Percentiles rank a stretch among this genome's conserved stretches.
Conservation (phyloP, 2,888 invertebrate species). For the Vandiemenella viatica region DNA sequence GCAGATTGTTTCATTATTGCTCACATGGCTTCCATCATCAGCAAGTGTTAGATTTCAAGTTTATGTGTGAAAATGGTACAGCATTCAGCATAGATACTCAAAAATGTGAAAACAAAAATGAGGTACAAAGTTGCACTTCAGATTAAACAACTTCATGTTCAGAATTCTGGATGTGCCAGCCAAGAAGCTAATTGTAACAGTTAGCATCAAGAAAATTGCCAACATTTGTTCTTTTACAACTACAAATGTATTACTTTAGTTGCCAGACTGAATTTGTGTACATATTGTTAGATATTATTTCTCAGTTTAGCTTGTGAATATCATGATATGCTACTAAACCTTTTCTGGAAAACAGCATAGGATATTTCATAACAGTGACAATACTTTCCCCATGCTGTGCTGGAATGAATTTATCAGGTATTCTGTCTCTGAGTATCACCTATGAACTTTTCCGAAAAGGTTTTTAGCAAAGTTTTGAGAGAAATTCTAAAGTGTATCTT, state of each 20-base stretch:
- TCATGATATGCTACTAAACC: slow-evolving; percentile 3
- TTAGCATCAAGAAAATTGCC: neutral
- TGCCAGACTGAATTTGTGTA: too few relatives aligned
- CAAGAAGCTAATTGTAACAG: neutral
- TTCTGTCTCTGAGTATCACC: neutral
- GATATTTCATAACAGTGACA: slow-evolving; percentile 1
- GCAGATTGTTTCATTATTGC: slow-evolving; percentile 43
- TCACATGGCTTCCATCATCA: slow-evolving; percentile 38
- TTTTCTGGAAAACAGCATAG: slow-evolving; percentile 13
- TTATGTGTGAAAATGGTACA: slow-evolving; percentile 41
- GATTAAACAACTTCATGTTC: neutral
- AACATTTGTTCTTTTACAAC: too few relatives aligned
- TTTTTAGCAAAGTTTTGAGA: slow-evolving; percentile 2
- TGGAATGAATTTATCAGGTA: neutral
- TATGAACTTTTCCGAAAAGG: slow-evolving; percentile 13
- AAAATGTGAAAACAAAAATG: slow-evolving; percentile 8
- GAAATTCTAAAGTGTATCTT: neutral
- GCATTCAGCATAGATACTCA: slow-evolving; percentile 34
- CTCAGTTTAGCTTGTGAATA: too few relatives aligned
- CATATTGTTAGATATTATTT: too few relatives aligned
- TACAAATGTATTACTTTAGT: too few relatives aligned
- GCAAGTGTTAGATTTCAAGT: slow-evolving; percentile 41
- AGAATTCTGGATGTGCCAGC: neutral
- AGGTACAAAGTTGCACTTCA: neutral
- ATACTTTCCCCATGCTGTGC: neutral